Evolutionary conservation across 2,888 invertebrate genomes (phyloP).

Genomic region (Timandra comae): DNA sequence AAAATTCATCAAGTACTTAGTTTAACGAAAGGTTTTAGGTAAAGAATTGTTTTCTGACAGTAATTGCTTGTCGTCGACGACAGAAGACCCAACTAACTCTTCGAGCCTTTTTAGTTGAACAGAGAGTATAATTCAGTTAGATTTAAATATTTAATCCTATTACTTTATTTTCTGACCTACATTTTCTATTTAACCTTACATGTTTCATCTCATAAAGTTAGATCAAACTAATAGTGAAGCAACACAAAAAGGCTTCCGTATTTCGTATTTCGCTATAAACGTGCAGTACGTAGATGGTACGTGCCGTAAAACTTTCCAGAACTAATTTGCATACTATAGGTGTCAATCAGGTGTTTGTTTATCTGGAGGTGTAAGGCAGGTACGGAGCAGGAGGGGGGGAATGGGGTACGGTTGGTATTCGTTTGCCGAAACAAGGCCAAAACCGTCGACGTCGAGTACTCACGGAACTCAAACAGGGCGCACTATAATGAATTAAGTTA

Average conservation of each 20-base stretch:
- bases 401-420: constrained; percentile 25
- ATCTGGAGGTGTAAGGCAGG: constrained; percentile 26
- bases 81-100: constrained; percentile 16
- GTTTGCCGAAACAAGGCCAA: constrained; percentile 40
- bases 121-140: too few relatives aligned
- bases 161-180: too few relatives aligned
- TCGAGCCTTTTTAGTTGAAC: constrained; percentile 17
- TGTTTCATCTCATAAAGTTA: too few relatives aligned
- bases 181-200: too few relatives aligned
- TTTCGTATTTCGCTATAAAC: constrained; percentile 2
- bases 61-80: constrained; percentile 27
- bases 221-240: too few relatives aligned
- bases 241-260: not conserved
- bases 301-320: constrained; percentile 28
- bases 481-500: constrained; percentile 73
- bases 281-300: constrained; percentile 5
- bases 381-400: constrained; percentile 14
- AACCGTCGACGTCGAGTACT: constrained; percentile 42
- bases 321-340: constrained; percentile 51
- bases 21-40: constrained; percentile 35
- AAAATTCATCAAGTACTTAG: too few relatives aligned
- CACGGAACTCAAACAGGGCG: constrained; percentile 62
- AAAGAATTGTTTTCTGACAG: constrained; percentile 29
- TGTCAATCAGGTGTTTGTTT: constrained; percentile 58
- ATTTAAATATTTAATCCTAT: too few relatives aligned